Evolutionary conservation across 2,113 vertebrate species (phyloP).

Genomic region (Oryzias curvinotus): DNA sequence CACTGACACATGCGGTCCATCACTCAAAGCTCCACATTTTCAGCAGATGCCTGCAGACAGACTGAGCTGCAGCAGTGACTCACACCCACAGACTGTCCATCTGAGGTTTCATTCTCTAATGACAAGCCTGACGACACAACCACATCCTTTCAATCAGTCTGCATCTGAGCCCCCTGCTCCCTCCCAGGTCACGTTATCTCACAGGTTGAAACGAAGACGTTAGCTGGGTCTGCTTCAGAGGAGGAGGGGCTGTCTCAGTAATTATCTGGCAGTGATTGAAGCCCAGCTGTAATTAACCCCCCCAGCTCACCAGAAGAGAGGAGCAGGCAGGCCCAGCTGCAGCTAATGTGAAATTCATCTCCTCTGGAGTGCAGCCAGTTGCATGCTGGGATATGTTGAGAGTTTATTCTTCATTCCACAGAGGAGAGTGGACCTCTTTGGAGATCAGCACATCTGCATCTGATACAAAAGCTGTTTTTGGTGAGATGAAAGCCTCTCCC

Average conservation of each 20-base stretch:
- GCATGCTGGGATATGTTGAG: slow-evolving; percentile 32
- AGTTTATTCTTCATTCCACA: slow-evolving; percentile 21
- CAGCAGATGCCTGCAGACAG: slow-evolving; percentile 21
- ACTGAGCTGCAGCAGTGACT: slow-evolving; percentile 24
- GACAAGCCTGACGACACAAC: slow-evolving; percentile 26
- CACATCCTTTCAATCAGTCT: slow-evolving; percentile 24
- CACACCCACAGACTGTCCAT: slow-evolving; percentile 9
- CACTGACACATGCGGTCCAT: slow-evolving; percentile 40
- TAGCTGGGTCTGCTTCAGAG: slow-evolving; percentile 28
- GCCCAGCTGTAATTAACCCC: slow-evolving; percentile 47
- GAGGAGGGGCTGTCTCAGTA: slow-evolving; percentile 27
- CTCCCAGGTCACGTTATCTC: slow-evolving; percentile 36
- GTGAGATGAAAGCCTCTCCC: slow-evolving; percentile 30
- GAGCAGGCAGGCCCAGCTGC: slow-evolving; percentile 11
- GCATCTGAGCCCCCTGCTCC: slow-evolving; percentile 7
- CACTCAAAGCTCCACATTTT: slow-evolving; percentile 6
- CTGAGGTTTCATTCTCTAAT: slow-evolving; percentile 29
- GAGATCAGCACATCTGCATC: slow-evolving; percentile 56
- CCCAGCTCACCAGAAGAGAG: slow-evolving; percentile 16
- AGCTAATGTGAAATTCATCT: slow-evolving; percentile 3
- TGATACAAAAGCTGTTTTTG: slow-evolving; percentile 33
- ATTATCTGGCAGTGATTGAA: slow-evolving; percentile 51
- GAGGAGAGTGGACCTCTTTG: slow-evolving; percentile 8
- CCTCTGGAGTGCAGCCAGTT: slow-evolving; percentile 34
- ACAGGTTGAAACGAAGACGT: slow-evolving; percentile 41